Evolutionary conservation across 2,113 vertebrate genomes (phyloP).

Genomic region (Crotalus tigris): DNA sequence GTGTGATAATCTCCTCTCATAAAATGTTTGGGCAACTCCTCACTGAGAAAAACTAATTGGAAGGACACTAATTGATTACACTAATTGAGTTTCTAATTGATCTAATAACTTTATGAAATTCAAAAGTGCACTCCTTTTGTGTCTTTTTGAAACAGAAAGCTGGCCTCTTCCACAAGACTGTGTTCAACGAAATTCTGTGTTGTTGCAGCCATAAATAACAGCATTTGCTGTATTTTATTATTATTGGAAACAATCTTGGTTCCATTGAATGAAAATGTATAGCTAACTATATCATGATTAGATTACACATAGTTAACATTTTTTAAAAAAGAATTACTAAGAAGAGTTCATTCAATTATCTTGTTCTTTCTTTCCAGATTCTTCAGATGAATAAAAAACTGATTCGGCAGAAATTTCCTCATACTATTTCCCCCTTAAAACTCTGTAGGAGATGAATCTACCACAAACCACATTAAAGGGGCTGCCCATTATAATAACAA

Average conservation of each 20-base stretch:
- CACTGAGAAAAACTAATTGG: neutral
- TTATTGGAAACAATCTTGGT: neutral
- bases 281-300: neutral
- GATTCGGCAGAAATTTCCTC: rapidly evolving
- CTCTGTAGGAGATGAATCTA: neutral
- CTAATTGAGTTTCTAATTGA: neutral
- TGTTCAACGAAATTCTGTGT: neutral
- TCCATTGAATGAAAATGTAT: neutral
- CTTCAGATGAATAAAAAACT: neutral
- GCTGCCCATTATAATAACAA: neutral
- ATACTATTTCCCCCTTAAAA: neutral
- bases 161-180: neutral
- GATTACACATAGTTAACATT: neutral
- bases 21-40: neutral
- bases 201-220: neutral
- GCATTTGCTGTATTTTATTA: neutral
- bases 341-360: neutral
- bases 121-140: neutral
- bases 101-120: neutral
- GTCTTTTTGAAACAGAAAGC: neutral
- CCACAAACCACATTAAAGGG: rapidly evolving
- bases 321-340: neutral
- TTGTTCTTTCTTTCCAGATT: constrained; percentile 28
- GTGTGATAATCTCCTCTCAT: neutral
- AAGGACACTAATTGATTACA: neutral